These are phyloP conservation scores for Oligia strigilis DNA, from an alignment of 2,888 invertebrate genomes.

Conservation along the genomic window DNA sequence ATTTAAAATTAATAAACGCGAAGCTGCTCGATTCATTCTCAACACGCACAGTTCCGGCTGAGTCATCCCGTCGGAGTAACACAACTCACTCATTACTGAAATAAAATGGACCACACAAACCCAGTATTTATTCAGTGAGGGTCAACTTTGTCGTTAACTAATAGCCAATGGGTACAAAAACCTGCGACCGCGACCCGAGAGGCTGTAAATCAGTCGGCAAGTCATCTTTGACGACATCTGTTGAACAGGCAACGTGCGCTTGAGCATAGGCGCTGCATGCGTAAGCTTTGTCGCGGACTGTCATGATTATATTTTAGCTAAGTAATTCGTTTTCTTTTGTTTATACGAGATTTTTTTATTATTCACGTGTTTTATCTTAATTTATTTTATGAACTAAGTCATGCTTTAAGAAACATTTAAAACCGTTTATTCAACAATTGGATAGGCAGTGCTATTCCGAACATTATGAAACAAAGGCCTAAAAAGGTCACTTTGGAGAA, in stretches of 20 bases:
- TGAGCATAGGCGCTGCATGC: conserved; percentile 50
- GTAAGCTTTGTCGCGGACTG: conserved; percentile 31
- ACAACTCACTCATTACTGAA: conserved; percentile 9
- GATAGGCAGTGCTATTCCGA: background rate
- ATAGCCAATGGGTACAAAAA: conserved; percentile 69
- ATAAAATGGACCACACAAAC: conserved; percentile 61
- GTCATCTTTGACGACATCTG: conserved; percentile 81
- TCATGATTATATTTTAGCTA: background rate
- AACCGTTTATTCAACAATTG: background rate
- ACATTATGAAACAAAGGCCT: background rate
- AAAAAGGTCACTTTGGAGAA: no score
- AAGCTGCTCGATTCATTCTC: background rate
- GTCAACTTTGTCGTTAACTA: conserved; percentile 71
- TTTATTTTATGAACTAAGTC: conserved; percentile 2
- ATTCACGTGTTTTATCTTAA: background rate
- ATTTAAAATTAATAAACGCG: background rate
- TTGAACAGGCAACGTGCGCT: conserved; percentile 69
- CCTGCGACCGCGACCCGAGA: conserved; percentile 64
- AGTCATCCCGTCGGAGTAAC: conserved; percentile 5
- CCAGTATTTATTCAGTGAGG: conserved; percentile 71
- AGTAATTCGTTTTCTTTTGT: background rate
- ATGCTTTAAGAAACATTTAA: background rate
- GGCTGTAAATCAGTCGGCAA: conserved; percentile 80
- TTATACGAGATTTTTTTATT: background rate
- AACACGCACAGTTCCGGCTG: conserved; percentile 15